Percentiles rank a stretch among this genome's conserved stretches.
phyloP scores from a whole-genome alignment of 2,888 invertebrate species.

The Boloria selene region DNA sequence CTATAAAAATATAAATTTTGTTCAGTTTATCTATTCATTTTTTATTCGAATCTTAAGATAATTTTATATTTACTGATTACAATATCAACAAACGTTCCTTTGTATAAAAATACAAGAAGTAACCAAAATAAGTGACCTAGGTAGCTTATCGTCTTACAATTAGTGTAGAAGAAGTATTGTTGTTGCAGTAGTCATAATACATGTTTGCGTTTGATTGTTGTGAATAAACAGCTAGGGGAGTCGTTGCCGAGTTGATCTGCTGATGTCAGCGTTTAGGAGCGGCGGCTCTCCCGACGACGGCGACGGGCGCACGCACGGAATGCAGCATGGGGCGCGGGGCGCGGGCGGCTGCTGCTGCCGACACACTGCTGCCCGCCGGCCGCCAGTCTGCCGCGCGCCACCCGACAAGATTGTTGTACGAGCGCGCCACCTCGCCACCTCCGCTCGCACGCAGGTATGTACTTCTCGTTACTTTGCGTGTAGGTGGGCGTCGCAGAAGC shows the following conservation, averaged over 20 bases:
- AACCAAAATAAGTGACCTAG: too few relatives aligned
- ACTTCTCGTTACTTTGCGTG: constrained; percentile 46
- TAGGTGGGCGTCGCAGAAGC: constrained; percentile 28
- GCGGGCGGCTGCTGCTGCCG: constrained; percentile 68
- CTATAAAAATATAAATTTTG: too few relatives aligned
- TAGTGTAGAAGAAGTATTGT: constrained; percentile 4
- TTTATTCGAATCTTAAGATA: too few relatives aligned
- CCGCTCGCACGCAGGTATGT: constrained; percentile 71
- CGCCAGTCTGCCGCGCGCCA: constrained; percentile 78
- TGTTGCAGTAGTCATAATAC: neutral
- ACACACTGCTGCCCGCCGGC: constrained; percentile 59
- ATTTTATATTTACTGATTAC: too few relatives aligned
- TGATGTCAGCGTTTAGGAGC: constrained; percentile 63
- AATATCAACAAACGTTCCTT: too few relatives aligned
- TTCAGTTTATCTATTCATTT: too few relatives aligned
- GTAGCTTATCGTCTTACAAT: neutral
- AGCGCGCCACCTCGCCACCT: constrained; percentile 58
- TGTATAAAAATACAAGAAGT: too few relatives aligned
- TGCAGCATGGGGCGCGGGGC: constrained; percentile 67
- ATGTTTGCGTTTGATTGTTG: constrained; percentile 7
- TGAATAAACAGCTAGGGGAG: neutral
- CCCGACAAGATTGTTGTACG: constrained; percentile 73
- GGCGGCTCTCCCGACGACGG: constrained; percentile 65
- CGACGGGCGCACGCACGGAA: constrained; percentile 68
- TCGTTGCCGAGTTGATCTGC: constrained; percentile 49